Base-by-base conservation (phyloP, 2,113 vertebrate genomes). In the Ameiurus melas region DNA sequence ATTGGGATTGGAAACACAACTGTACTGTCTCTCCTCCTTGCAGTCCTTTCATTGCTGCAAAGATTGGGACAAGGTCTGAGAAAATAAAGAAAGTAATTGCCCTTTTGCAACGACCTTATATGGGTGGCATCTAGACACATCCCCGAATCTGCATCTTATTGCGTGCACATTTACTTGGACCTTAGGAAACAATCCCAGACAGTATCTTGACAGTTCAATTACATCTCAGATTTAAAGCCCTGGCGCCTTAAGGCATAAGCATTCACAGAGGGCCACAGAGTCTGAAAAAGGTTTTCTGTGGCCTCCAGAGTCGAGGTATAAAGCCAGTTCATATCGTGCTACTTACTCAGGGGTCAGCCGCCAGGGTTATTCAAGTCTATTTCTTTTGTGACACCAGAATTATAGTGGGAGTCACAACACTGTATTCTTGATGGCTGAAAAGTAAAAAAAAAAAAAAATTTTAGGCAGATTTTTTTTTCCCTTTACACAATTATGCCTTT, bases 341-440 rank as follows among this genome's bases (percentile, higher is more conserved):
- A 91, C 84, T 75, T 89, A 91, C 88, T 91, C 85, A 86, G 85
- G 89, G 91, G 91, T 91, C 91, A 90, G 84, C 90, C 86, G 91
- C 91, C 66, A 82, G 89, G 89, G 91, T 91, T 92, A 92, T 93
- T 88, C 90, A 82, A 89, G 91, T 91, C 87, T 51, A 91, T 92
- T 91, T 91, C 55, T 92, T 90, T 91, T 92, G 91, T 89, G 86
- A 89, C 91, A 90, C 79, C 83, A 87, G 87, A 92, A 92, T 93
- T 92, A 90, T 92, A 71, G 90, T 87, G 82, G 73, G 79, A 89
- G 89, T 91, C 90, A 92, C 89, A 83, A 77, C 51, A 16, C 88
- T 91, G 87, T 84, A 85, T 91, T 77, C 82, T 88, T 90, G 93
- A 86, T 91, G 93, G 90, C 92, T 90, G 90, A 90, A 89, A 85